A percentile compares a stretch with the other conserved stretches of the same genome.
These are phyloP conservation scores for Cyclina sinensis DNA, from an alignment of 1,140 invertebrate species.

Conservation along the genomic window DNA sequence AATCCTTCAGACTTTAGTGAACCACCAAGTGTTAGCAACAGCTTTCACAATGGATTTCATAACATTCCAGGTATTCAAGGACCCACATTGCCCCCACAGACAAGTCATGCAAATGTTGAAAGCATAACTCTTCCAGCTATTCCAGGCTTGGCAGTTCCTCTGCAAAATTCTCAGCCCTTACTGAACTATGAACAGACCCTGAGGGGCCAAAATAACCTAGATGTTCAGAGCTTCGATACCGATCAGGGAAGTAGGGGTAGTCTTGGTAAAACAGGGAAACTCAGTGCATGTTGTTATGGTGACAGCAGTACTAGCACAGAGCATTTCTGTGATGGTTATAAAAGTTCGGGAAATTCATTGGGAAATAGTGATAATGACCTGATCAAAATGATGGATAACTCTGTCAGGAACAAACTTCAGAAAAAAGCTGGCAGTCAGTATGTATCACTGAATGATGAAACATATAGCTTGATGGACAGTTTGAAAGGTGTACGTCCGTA, in stretches of 20 bases:
- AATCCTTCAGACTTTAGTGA: too few species aligned
- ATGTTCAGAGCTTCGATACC: not conserved
- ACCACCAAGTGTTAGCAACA: too few species aligned
- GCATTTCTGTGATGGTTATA: not conserved
- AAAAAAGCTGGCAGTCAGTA: not conserved
- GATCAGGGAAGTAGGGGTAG: too few species aligned
- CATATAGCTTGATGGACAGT: not conserved
- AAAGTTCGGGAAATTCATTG: not conserved
- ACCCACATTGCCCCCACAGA: not conserved
- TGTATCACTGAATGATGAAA: not conserved
- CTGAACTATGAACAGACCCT: not conserved
- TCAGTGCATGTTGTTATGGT: not conserved
- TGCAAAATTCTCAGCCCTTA: not conserved
- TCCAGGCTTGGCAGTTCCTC: not conserved
- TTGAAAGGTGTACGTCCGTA: constrained; percentile 46
- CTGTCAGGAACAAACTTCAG: constrained; percentile 9
- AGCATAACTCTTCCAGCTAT: not conserved
- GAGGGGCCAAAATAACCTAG: not conserved
- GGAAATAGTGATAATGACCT: constrained; percentile 24
- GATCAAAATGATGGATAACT: constrained; percentile 22
- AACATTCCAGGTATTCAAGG: not conserved
- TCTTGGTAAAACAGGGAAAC: not conserved
- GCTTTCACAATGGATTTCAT: too few species aligned
- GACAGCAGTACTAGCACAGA: not conserved
- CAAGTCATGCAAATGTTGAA: too few species aligned